Base-by-base conservation (phyloP, 2,888 invertebrate species). In the Drosophila mimica region DNA sequence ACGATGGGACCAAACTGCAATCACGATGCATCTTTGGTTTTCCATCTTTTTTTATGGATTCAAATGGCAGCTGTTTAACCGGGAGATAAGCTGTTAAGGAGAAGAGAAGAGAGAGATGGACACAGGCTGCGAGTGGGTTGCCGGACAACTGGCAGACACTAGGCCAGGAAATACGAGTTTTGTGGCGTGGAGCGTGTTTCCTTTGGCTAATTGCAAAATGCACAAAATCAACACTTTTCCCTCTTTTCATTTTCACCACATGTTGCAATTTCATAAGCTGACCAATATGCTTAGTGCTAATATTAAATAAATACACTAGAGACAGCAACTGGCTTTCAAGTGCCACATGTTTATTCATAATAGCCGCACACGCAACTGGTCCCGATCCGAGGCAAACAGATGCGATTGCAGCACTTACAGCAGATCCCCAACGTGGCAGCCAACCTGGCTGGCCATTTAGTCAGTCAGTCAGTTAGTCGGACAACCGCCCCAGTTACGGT, bases 281-380 rank as follows among this genome's bases (percentile, higher is more conserved):
- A 64, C 70, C 53, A 34, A 53, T 67, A 1, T 46, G 15, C 20
- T 25, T 25, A 25, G 8, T 25, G 25, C 25, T 46, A 70, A 79
- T 79, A 74, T 77, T 65, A 79, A 74, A 68, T 77, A 72, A 57
- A 58, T 57, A 57, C 31, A 7, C 25, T 46, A 46, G 31, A 62
- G 67, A 69, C 79, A 65, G 69, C 69, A 67, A 72, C 79, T 67
- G 59, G 59, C 73, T 78, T 72, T 83, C 88, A 81, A 74, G 84
- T 79, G 79, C 66, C 89, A 67, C 77, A 85, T 85, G 85, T 85
- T 85, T 85, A 85, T 85, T 85, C 85, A 85, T 85, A 89, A 80
- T 81, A 49, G 78, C 56, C 46, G 48, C 68, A 51, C 74, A 81
- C 77, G 78, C 79, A 79, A 79, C 78, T 67, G 62, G 20, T 70